Evolutionary conservation across 1,140 invertebrate genomes (phyloP), one percentile per base, ranked within the genome.

Genomic region (Eufriesea mexicana): DNA sequence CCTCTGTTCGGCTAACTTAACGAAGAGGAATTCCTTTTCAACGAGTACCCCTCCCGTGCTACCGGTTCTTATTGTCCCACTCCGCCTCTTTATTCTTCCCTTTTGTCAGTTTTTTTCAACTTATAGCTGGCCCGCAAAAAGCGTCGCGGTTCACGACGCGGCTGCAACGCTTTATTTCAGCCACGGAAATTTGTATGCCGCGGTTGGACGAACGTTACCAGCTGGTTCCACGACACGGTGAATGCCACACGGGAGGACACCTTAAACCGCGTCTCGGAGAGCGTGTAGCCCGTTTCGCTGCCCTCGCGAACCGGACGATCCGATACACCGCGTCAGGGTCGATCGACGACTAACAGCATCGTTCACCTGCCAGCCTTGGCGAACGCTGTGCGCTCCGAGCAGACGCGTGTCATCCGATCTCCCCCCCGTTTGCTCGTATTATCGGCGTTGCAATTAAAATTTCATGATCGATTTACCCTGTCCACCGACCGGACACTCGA

Each of bases 41-140:
- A 25, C 49, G 57, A 25, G 62, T 47, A 28, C 67, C 67, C 75
- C 66, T 62, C 35, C 73, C 62, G 51, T 59, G 86, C 85, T 85
- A 88, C 86, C 86, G 86, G 86, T 88, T 88, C 82, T 87, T 87
- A 88, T 88, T 88, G 86, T 88, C 78, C 86, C 76, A 70, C 66
- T 68, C 77, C 25, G 49, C 51, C 20, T 83, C 57, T 68, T 87
- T 87, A 87, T 87, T 87, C 72, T 79, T 76, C 85, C 67, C 76
- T 79, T 86, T 83, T 87, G 81, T 87, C 81, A 76, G 67, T 76
- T 68, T 70, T 76, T 84, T 76, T 73, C 73, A 87, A 83, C 68
- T 71, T 59, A 57, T 59, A 62, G 67, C 73, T 72, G 59, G 84
- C 72, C 78, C 78, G 79, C 72, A 76, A 47, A 49, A 81, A 42